Percentiles rank a stretch among this genome's conserved stretches.
phyloP scores from a whole-genome alignment of 2,113 vertebrate species.

The Rhadina sibilatrix region DNA sequence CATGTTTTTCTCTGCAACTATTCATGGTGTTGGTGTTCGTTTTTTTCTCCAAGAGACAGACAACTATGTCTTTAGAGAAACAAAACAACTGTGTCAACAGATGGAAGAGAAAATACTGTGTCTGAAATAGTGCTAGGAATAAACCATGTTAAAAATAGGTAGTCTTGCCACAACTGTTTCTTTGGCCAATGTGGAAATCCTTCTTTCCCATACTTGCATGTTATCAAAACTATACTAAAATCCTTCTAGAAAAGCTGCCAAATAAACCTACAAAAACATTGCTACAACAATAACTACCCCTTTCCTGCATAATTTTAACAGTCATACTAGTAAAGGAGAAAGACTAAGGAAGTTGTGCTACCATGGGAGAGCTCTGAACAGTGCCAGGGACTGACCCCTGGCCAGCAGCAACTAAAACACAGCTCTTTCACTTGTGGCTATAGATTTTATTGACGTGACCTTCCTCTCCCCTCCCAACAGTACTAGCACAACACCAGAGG shows the following conservation, averaged over 20 bases:
- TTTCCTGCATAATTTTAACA: background rate
- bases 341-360: background rate
- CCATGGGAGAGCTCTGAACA: background rate
- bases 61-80: constrained; percentile 42
- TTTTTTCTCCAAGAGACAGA: background rate
- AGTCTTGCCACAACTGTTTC: constrained; percentile 56
- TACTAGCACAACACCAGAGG: background rate
- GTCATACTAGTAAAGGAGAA: background rate
- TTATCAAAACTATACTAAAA: constrained; percentile 4
- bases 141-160: constrained; percentile 56
- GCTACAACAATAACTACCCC: background rate
- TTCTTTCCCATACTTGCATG: background rate
- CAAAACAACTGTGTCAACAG: constrained; percentile 61
- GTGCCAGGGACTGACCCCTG: background rate
- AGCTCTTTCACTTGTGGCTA: background rate
- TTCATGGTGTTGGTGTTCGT: background rate
- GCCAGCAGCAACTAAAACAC: background rate
- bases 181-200: constrained; percentile 25
- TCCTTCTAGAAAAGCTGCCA: background rate
- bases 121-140: constrained; percentile 53
- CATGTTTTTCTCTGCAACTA: background rate
- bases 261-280: background rate
- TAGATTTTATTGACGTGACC: background rate
- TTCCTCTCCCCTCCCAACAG: background rate
- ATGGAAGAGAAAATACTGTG: constrained; percentile 49